Percentiles rank a stretch among this genome's conserved stretches.
Conservation (phyloP, 2,113 vertebrate species). For the Mastomys natalensis region DNA sequence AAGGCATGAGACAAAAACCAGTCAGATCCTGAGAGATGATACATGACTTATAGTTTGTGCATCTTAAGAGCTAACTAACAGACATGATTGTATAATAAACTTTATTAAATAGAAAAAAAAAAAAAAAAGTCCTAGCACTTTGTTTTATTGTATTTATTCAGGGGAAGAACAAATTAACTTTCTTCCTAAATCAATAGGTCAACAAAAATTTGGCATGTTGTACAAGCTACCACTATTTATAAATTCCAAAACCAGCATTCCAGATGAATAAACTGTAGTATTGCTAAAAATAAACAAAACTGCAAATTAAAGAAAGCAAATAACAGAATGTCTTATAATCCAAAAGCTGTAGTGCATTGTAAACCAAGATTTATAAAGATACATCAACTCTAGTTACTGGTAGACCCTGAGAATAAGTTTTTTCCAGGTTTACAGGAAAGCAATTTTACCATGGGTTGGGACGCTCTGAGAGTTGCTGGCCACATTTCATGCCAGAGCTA, state of each 20-base stretch:
- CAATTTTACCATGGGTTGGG: not conserved
- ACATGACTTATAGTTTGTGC: not conserved
- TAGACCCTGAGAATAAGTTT: not conserved
- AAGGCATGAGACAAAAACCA: not conserved
- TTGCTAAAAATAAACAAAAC: not conserved
- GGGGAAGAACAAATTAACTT: not conserved
- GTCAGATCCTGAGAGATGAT: not conserved
- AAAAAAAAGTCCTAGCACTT: not conserved
- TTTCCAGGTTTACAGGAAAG: not conserved
- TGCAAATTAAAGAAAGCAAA: not conserved
- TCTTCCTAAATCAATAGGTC: not conserved
- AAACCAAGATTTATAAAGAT: not conserved
- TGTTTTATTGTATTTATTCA: conserved; percentile 35
- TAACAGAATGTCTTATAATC: not conserved
- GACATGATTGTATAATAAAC: not conserved
- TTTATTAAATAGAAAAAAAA: not conserved
- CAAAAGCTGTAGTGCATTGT: not conserved
- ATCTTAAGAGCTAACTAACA: not conserved
- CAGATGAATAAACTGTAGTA: not conserved
- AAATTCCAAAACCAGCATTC: conserved; percentile 1
- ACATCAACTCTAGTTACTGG: not conserved
- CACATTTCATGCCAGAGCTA: not conserved
- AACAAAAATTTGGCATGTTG: not conserved
- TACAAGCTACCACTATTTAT: not conserved
- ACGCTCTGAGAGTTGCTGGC: not conserved